These are phyloP conservation scores for Drosophila lacertosa DNA, from an alignment of 1,140 invertebrate species.

Conservation along the genomic window DNA sequence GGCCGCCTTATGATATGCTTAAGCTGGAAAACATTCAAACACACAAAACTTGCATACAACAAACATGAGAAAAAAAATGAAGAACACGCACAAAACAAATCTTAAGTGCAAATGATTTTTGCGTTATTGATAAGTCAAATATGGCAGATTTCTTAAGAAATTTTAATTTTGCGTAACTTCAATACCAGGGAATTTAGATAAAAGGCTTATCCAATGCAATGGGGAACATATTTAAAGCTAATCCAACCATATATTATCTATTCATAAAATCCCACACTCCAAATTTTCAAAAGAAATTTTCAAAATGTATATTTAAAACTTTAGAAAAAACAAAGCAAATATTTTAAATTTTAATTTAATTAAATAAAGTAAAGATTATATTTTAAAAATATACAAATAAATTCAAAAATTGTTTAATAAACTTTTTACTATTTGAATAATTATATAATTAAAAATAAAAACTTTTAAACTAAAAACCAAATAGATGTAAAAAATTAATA, in stretches of 20 bases:
- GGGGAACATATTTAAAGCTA: conserved; percentile 5
- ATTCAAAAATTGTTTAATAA: no score
- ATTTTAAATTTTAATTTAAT: not conserved
- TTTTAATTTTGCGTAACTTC: not conserved
- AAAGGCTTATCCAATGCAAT: not conserved
- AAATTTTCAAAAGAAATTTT: not conserved
- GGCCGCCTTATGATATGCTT: conserved; percentile 39
- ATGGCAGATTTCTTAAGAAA: not conserved
- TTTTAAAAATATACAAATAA: no score
- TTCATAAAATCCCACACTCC: no score
- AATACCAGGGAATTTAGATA: not conserved
- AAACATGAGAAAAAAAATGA: no score
- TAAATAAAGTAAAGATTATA: no score
- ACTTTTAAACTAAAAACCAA: no score
- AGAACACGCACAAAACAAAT: conserved; percentile 9
- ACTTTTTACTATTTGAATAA: no score
- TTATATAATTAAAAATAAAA: no score
- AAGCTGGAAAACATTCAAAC: conserved; percentile 52
- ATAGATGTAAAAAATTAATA: no score
- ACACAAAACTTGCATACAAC: conserved; percentile 5
- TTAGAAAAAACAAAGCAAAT: not conserved
- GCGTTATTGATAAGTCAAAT: conserved; percentile 16
- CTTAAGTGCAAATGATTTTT: conserved; percentile 47
- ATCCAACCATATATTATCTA: not conserved
- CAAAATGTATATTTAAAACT: not conserved